A percentile compares a stretch with the other conserved stretches of the same genome.
These are phyloP conservation scores for Arothron firmamentum DNA, from an alignment of 2,113 vertebrate species.

Conservation along the genomic window DNA sequence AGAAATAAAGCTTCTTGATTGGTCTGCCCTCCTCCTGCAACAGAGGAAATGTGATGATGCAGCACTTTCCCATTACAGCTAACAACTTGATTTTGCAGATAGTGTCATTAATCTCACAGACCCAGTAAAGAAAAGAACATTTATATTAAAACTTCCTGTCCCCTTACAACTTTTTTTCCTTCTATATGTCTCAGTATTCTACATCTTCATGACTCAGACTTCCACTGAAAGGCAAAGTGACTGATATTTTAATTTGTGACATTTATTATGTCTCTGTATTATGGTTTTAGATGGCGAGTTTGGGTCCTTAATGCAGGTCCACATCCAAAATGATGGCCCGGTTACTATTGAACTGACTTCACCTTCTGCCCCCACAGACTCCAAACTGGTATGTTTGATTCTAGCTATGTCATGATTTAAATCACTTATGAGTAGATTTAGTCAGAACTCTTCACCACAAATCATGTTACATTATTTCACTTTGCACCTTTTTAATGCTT, in stretches of 20 bases:
- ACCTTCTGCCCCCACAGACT: slow-evolving; percentile 77
- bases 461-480: no score
- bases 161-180: slow-evolving; percentile 1
- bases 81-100: slow-evolving; percentile 48
- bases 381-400: slow-evolving; percentile 80
- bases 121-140: slow-evolving; percentile 36
- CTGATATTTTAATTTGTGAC: background rate
- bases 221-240: background rate
- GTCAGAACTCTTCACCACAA: no score
- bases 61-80: slow-evolving; percentile 22
- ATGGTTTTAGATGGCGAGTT: slow-evolving; percentile 86
- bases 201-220: no score
- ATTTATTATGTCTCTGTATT: slow-evolving; percentile 7
- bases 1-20: slow-evolving; percentile 56
- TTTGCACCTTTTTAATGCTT: no score
- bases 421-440: no score
- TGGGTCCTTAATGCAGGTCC: slow-evolving; percentile 91
- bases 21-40: slow-evolving; percentile 22
- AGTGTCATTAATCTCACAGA: slow-evolving; percentile 60
- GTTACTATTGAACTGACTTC: slow-evolving; percentile 92
- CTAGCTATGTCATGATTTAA: background rate
- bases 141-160: slow-evolving; percentile 46
- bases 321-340: slow-evolving; percentile 95
- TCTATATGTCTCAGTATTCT: background rate
- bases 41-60: slow-evolving; percentile 54